Base-by-base conservation (phyloP, 2,113 vertebrate genomes). In the Pachypanchax playfairii region DNA sequence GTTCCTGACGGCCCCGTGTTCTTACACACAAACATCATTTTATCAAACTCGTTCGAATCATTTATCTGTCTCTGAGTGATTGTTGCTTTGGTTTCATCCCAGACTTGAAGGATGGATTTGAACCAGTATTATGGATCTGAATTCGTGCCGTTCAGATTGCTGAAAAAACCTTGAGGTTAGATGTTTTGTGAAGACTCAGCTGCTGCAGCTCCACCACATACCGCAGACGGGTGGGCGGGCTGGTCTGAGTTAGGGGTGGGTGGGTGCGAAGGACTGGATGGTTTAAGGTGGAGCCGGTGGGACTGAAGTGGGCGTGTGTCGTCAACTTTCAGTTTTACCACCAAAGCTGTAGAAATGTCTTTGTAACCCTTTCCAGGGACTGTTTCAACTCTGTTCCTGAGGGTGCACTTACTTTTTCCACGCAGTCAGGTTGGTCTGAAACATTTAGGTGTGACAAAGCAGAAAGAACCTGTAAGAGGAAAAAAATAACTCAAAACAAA, bases 171-270 rank as follows among this genome's bases (percentile, higher is more conserved):
- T 54, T 65, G 77, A 69, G 83, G 79, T 73, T 63, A 57, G 29
- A 65, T 43, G 59, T 79, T 85, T 80, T 74, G 51, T 24, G 72
- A 69, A 59, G 51, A 50, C 72, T 79, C 80, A 75, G 80, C 70
- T 80, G 79, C 78, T 74, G 59, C 65, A 49, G 67, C 67, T 65
- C 33, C 28, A 12, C 70, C 74, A 59, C 83, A 85, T 65, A 36
- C 72, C 70, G 65, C 81, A 71, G 82, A 63, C 80, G 67, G 69
- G 43, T 75, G 53, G 77, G 76, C 63, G 64, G 77, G 79, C 57
- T 59, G 74, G 77, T 72, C 39, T 63, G 75, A 46, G 47, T 28
- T 33, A 7, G 25, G 57, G 69, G 41, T 1, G 50, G 36, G 56
- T 21, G 53, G 41, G 33, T 15, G 68, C 11, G 21, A 5, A 26